Evolutionary conservation across 2,797 vertebrate species (phyloP).

Genomic region (Lacerta agilis): DNA sequence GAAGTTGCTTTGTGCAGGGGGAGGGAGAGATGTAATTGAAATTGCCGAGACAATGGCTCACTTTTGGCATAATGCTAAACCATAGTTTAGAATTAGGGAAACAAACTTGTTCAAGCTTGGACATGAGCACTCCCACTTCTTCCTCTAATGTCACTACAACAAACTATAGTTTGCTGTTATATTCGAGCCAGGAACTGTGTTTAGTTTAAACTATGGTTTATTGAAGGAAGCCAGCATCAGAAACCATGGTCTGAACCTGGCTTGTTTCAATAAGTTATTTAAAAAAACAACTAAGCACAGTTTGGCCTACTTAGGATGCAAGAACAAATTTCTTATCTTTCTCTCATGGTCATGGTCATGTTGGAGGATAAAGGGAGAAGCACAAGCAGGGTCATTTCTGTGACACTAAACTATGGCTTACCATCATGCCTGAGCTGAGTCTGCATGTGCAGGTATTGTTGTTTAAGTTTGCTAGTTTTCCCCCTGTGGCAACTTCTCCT

Average conservation of each 20-base stretch:
- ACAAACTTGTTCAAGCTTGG: neutral
- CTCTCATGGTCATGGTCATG: neutral
- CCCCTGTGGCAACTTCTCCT: constrained; percentile 12
- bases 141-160: neutral
- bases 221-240: neutral
- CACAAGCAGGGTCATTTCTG: neutral
- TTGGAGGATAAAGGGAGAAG: neutral
- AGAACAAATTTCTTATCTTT: neutral
- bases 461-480: neutral
- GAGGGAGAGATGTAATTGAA: neutral
- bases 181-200: neutral
- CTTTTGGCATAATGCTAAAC: neutral
- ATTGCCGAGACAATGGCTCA: neutral
- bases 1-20: neutral
- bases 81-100: neutral
- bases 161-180: neutral
- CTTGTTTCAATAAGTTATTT: neutral
- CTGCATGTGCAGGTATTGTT: neutral
- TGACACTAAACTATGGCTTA: neutral
- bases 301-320: neutral
- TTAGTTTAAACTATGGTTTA: neutral
- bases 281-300: neutral
- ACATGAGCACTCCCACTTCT: neutral
- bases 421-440: neutral
- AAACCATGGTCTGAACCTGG: neutral